These are phyloP conservation scores for Gortyna flavago DNA, from an alignment of 2,888 invertebrate genomes.

Conservation along the genomic window DNA sequence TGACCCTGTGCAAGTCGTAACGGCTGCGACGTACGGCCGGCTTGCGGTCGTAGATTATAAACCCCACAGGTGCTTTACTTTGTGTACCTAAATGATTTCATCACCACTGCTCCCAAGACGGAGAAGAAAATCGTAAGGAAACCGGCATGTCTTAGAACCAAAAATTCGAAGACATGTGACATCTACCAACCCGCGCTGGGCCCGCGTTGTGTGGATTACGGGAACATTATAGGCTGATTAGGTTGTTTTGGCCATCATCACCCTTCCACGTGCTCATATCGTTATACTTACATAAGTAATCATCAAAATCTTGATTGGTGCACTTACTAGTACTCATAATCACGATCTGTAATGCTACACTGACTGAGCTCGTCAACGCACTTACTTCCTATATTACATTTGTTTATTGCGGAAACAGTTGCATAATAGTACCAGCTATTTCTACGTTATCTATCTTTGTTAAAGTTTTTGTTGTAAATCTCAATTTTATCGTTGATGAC, in stretches of 20 bases:
- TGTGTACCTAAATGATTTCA: too few species aligned
- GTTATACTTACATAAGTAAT: constrained; percentile 5
- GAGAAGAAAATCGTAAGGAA: too few species aligned
- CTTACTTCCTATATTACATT: constrained; percentile 57
- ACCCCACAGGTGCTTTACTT: too few species aligned
- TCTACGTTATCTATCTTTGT: constrained; percentile 20
- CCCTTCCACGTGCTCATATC: neutral
- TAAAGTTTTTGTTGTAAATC: constrained; percentile 20
- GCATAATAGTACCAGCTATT: constrained; percentile 40
- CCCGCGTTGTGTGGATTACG: neutral
- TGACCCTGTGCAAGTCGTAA: too few species aligned
- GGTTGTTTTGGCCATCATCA: neutral
- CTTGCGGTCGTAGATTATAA: too few species aligned
- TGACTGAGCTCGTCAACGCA: constrained; percentile 38
- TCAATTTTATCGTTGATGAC: constrained; percentile 31
- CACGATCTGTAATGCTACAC: constrained; percentile 47
- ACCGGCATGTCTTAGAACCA: neutral
- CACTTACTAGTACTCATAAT: constrained; percentile 29
- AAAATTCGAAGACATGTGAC: neutral
- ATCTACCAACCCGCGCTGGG: neutral
- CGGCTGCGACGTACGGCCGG: too few species aligned
- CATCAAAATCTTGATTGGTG: constrained; percentile 19
- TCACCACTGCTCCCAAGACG: too few species aligned
- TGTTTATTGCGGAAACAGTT: constrained; percentile 53
- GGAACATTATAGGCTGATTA: neutral